Evolutionary conservation across 2,888 invertebrate species (phyloP).

Genomic region (Neoitamus cyanurus): DNA sequence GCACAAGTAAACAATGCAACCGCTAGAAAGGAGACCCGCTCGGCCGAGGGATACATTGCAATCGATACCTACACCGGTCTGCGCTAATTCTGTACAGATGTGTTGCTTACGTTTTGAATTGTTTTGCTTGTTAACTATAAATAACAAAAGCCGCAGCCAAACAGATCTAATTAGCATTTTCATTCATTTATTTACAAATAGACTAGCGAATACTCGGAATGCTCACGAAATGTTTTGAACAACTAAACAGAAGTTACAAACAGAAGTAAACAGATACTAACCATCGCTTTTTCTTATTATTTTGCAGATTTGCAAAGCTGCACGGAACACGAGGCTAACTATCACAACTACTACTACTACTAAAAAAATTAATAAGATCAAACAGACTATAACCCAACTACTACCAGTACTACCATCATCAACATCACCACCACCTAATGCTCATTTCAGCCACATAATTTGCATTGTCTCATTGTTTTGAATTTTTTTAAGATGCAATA

Average conservation of each 20-base stretch:
- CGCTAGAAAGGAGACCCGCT: not conserved
- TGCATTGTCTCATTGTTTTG: constrained; percentile 36
- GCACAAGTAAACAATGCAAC: not conserved
- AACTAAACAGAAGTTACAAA: constrained; percentile 36
- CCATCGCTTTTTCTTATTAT: constrained; percentile 52
- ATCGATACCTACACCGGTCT: not conserved
- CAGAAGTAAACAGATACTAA: constrained; percentile 51
- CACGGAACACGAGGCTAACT: constrained; percentile 53
- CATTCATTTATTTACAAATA: constrained; percentile 20
- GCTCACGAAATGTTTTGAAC: constrained; percentile 14
- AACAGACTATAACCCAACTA: constrained; percentile 44
- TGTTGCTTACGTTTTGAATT: constrained; percentile 19
- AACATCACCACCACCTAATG: constrained; percentile 43
- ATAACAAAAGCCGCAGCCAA: constrained; percentile 32
- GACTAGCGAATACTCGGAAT: not conserved
- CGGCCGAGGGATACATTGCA: not conserved
- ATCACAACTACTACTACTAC: constrained; percentile 49
- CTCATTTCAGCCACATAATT: constrained; percentile 40
- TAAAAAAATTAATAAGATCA: constrained; percentile 45
- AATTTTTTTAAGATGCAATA: constrained; percentile 17
- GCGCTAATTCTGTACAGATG: constrained; percentile 11
- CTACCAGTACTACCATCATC: constrained; percentile 48
- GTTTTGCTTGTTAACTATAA: constrained; percentile 41
- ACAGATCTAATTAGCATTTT: not conserved
- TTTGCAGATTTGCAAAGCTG: constrained; percentile 53